Evolutionary conservation across 2,113 vertebrate species (phyloP), one percentile per base, ranked within the genome.

Genomic region (Prunella himalayana): DNA sequence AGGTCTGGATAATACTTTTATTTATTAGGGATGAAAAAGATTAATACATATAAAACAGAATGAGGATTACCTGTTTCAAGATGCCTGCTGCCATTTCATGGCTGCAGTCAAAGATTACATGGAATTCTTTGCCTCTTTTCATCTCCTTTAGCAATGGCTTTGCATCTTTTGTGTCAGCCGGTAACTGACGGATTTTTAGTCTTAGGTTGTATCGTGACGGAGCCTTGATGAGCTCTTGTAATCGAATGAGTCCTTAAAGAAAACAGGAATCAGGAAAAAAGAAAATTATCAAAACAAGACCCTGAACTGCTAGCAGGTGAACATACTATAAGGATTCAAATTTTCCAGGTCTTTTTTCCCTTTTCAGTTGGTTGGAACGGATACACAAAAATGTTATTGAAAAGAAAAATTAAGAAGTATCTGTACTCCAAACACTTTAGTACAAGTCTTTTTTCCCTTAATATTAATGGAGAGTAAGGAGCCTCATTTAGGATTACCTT

Each of bases 141-240:
- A 99, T 99, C 97, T 99, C 99, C 94, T 99, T 99, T 75, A 99
- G 97, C 90, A 99, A 98, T 11, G 99, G 99, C 94, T 99, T 99
- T 96, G 99, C 99, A 97, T 99, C 99, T 96, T 99, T 99, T 24
- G 98, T 99, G 51, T 99, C 99, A 81, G 98, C 97, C 79, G 99
- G 99, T 81, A 99, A 95, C 96, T 99, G 99, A 39, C 99, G 99
- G 61, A 99, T 99, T 98, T 99, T 99, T 95, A 99, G 97, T 60
- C 99, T 98, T 94, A 99, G 98, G 97, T 99, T 99, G 97, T 99
- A 99, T 31, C 99, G 98, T 54, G 99, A 99, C 45, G 99, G 99
- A 59, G 99, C 99, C 96, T 99, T 99, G 97, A 99, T 99, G 91
- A 99, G 99, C 96, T 99, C 99, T 97, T 99, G 99, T 97, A 99